phyloP scores from a whole-genome alignment of 2,888 invertebrate genomes.

The Reticulitermes lucifugus region DNA sequence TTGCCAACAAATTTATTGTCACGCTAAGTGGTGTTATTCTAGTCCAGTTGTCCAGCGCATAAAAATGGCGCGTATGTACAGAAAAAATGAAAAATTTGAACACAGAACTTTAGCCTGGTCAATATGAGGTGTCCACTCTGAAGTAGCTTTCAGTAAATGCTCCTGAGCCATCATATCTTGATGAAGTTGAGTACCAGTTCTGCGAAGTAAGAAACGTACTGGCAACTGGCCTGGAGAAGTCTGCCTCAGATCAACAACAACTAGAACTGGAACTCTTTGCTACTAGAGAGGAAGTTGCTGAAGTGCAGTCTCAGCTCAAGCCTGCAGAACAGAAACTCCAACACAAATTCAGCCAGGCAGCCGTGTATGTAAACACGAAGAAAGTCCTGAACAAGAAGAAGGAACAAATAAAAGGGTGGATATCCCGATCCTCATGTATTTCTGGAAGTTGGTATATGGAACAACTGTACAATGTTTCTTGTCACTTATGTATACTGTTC shows the following conservation, averaged over 20 bases:
- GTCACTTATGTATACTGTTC: too few species aligned
- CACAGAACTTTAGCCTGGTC: conserved; percentile 54
- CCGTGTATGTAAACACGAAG: conserved; percentile 69
- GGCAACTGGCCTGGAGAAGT: conserved; percentile 41
- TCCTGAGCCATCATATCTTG: conserved; percentile 51
- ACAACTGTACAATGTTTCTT: too few species aligned
- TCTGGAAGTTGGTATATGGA: too few species aligned
- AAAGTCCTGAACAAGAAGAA: conserved; percentile 69
- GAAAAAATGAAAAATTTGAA: conserved; percentile 50
- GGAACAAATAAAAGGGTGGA: conserved; percentile 66
- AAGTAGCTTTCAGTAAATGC: conserved; percentile 50
- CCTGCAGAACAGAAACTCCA: conserved; percentile 68
- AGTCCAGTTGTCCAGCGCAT: too few species aligned
- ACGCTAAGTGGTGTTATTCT: too few species aligned
- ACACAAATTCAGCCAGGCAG: conserved; percentile 69
- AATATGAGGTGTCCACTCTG: conserved; percentile 55
- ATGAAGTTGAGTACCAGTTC: conserved; percentile 57
- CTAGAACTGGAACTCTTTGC: conserved; percentile 55
- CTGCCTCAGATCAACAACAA: conserved; percentile 47
- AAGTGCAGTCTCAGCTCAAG: conserved; percentile 65
- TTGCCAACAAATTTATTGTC: too few species aligned
- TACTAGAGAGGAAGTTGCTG: conserved; percentile 59
- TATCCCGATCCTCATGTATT: too few species aligned
- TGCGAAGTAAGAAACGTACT: conserved; percentile 57
- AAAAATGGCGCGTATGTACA: background rate